Evolutionary conservation across 1,140 invertebrate genomes (phyloP).

Genomic region (Triops cancriformis): DNA sequence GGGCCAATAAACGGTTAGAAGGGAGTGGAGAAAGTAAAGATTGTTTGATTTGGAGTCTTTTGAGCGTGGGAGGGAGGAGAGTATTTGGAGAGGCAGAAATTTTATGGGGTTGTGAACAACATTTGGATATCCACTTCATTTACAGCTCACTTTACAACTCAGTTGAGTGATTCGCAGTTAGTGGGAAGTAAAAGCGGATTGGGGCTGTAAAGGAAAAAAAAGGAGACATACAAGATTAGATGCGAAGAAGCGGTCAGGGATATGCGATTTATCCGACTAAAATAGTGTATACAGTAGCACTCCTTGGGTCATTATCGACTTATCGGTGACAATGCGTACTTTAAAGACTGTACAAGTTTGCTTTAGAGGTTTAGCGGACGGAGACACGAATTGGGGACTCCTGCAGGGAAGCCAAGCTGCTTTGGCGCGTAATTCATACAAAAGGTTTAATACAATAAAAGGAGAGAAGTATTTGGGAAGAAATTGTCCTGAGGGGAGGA

Average conservation of each 20-base stretch:
- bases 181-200: background rate
- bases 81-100: too few species aligned
- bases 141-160: background rate
- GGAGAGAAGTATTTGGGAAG: background rate
- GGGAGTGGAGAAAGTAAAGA: background rate
- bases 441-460: background rate
- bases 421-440: slow-evolving; percentile 1
- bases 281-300: background rate
- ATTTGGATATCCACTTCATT: background rate
- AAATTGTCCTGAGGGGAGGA: too few species aligned
- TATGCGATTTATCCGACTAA: too few species aligned
- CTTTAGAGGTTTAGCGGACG: too few species aligned
- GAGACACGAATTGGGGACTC: background rate
- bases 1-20: background rate
- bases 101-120: background rate
- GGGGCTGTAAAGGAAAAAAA: background rate
- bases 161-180: background rate
- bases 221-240: background rate
- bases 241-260: background rate
- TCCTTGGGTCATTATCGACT: background rate
- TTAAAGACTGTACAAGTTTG: too few species aligned
- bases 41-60: background rate
- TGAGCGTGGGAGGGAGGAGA: too few species aligned
- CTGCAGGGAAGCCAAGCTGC: background rate
- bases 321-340: background rate